Evolutionary conservation across 2,797 vertebrate genomes (phyloP).

Genomic region (Cyclura pinguis): DNA sequence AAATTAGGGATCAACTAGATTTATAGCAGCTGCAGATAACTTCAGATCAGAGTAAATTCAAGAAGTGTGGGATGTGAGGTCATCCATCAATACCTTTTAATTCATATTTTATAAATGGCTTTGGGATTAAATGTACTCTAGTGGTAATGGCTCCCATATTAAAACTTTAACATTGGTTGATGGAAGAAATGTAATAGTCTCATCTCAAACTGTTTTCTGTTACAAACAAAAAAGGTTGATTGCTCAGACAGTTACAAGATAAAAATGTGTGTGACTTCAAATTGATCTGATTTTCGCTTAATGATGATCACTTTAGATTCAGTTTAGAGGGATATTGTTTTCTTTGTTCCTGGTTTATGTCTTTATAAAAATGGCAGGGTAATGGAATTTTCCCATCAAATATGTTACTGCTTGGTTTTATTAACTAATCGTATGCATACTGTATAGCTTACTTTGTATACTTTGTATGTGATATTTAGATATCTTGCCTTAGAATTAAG

Average conservation of each 20-base stretch:
- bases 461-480: neutral
- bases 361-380: neutral
- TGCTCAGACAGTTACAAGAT: accelerated
- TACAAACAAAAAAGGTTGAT: neutral
- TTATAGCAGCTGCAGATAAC: slow-evolving; percentile 22
- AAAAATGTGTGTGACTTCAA: neutral
- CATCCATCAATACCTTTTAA: neutral
- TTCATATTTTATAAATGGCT: neutral
- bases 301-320: slow-evolving; percentile 45
- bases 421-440: neutral
- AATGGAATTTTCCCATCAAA: neutral
- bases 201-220: accelerated
- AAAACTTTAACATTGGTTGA: neutral
- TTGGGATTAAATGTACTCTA: neutral
- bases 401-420: neutral
- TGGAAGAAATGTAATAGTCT: neutral
- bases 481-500: slow-evolving; percentile 44
- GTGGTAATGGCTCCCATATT: neutral
- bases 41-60: neutral
- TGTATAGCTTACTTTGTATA: neutral
- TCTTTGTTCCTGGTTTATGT: neutral
- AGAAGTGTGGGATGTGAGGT: neutral
- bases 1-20: neutral
- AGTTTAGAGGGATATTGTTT: neutral
- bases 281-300: slow-evolving; percentile 48